Evolutionary conservation across 2,888 invertebrate species (phyloP), one percentile per base, ranked within the genome.

Genomic region (Dastarcus helophoroides): DNA sequence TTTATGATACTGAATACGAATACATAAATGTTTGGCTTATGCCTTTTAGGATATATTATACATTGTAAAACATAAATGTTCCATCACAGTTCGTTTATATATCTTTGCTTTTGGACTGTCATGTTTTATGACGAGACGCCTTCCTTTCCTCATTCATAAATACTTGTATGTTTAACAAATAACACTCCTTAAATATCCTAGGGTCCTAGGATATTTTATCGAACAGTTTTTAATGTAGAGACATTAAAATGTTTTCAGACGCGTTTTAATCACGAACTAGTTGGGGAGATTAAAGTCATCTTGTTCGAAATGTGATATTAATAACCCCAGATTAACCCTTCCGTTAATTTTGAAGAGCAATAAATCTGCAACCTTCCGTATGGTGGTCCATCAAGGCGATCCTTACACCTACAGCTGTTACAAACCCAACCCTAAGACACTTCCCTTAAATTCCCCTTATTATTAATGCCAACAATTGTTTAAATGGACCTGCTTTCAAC

Each of bases 261-360:
- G n/a, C n/a, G n/a, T n/a, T n/a, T n/a, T n/a, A n/a, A n/a, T n/a
- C n/a, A n/a, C n/a, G n/a, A n/a, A n/a, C n/a, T n/a, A n/a, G 22
- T 32, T 27, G 26, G 26, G 32, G 36, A 36, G 22, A 33, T 33
- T 33, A 33, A 33, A 27, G 24, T 33, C 25, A 32, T 42, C 37
- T 40, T 41, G 44, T 40, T 42, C 42, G 36, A 44, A 49, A 59
- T 57, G 47, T 44, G 47, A 51, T 54, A 59, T 57, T 60, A 59
- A 60, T 60, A 51, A 49, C 53, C 48, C 52, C 46, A 56, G 59
- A 60, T 59, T 58, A 60, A 60, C 58, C 59, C 60, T 58, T 58
- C 49, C 54, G 52, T 56, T 56, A 58, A 58, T 56, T 58, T 56
- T 57, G 55, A 55, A 48, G 48, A 50, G 56, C 56, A 48, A 59